Evolutionary conservation across 2,797 vertebrate genomes (phyloP).

Genomic region (Melanotaenia boesemani): DNA sequence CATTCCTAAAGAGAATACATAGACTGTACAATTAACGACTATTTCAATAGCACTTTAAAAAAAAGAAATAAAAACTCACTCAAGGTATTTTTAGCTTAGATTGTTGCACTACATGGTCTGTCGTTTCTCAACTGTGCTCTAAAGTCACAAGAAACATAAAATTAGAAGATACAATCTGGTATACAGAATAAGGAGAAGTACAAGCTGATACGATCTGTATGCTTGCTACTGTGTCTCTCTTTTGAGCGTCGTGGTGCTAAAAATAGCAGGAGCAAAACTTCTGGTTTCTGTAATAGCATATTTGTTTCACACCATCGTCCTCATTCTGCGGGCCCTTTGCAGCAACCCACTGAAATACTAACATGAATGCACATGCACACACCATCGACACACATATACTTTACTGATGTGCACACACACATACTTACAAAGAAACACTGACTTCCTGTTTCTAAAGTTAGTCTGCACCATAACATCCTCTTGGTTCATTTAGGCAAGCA

Average conservation of each 20-base stretch:
- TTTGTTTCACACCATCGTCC: conserved; percentile 79
- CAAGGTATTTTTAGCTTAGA: background rate
- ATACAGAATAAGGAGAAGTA: conserved; percentile 40
- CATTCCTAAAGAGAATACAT: conserved; percentile 13
- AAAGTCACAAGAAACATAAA: conserved; percentile 4
- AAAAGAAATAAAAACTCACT: no score
- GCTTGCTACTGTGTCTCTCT: conserved; percentile 54
- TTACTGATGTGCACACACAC: conserved; percentile 8
- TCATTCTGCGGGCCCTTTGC: conserved; percentile 69
- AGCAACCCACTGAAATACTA: conserved; percentile 40
- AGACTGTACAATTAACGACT: background rate
- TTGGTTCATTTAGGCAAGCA: conserved; percentile 78
- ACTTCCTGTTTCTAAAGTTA: conserved; percentile 85
- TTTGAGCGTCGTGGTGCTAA: conserved; percentile 63
- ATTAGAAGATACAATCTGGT: conserved; percentile 44
- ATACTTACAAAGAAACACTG: conserved; percentile 65
- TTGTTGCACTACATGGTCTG: background rate
- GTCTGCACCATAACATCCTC: conserved; percentile 82
- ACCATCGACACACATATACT: conserved; percentile 26
- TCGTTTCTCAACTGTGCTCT: background rate
- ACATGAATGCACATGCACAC: conserved; percentile 33
- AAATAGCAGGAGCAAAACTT: conserved; percentile 80
- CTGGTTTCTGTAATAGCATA: conserved; percentile 81
- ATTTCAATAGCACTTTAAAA: conserved; percentile 13
- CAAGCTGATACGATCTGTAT: conserved; percentile 55